These are phyloP conservation scores for Drosophila falleni DNA, from an alignment of 2,888 invertebrate genomes.

Conservation along the genomic window DNA sequence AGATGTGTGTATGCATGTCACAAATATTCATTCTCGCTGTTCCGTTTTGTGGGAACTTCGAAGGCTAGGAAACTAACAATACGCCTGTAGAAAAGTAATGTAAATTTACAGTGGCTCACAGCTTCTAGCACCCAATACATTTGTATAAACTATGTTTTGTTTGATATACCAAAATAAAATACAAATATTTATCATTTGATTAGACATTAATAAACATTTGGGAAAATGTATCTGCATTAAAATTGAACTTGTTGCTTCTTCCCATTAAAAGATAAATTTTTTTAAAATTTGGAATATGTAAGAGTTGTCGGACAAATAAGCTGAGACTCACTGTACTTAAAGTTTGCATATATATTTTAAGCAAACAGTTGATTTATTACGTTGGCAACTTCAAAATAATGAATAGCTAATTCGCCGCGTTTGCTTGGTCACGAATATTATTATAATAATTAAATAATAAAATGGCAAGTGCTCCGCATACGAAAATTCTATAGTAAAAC, in stretches of 20 bases:
- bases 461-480: neutral
- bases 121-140: too few species aligned
- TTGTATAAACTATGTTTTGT: too few species aligned
- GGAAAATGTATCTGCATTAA: too few species aligned
- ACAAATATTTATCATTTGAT: too few species aligned
- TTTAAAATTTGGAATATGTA: too few species aligned
- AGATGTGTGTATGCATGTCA: neutral
- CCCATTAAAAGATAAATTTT: too few species aligned
- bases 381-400: neutral
- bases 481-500: neutral
- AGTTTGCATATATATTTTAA: neutral
- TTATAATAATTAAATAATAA: neutral
- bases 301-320: too few species aligned
- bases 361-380: neutral
- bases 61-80: constrained; percentile 8
- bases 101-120: neutral
- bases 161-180: too few species aligned
- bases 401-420: neutral
- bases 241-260: too few species aligned
- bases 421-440: constrained; percentile 40
- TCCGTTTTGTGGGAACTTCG: constrained; percentile 4
- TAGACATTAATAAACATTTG: too few species aligned
- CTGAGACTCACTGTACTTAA: neutral
- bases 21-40: constrained; percentile 3
- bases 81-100: neutral